phyloP scores from a whole-genome alignment of 2,113 vertebrate species.

The Brachypteracias leptosomus region DNA sequence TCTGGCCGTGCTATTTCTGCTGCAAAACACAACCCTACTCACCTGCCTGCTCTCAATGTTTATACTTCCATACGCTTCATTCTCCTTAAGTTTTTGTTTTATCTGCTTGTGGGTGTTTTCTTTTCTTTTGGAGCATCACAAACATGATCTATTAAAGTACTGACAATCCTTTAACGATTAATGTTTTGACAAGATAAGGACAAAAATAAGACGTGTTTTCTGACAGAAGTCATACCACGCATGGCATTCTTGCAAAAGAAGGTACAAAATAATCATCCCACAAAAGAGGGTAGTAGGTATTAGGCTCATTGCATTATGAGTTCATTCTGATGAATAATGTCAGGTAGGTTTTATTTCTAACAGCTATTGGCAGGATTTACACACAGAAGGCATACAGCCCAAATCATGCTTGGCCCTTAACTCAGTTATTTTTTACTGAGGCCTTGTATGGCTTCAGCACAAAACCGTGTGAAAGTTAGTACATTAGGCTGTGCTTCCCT shows the following conservation, averaged over 20 bases:
- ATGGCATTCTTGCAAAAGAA: conserved; percentile 51
- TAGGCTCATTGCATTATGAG: neutral
- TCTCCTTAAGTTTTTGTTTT: conserved; percentile 57
- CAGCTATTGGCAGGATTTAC: neutral
- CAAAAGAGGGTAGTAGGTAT: neutral
- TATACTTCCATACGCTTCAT: conserved; percentile 6
- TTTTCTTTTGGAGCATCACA: conserved; percentile 62
- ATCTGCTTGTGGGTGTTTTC: conserved; percentile 48
- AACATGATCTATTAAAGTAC: conserved; percentile 56
- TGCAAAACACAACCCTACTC: neutral
- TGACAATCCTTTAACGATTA: neutral
- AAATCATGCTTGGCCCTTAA: neutral
- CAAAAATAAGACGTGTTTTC: conserved; percentile 60
- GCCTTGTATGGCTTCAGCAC: neutral
- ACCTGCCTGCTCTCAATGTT: neutral
- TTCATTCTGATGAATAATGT: neutral
- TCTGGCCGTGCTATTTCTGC: neutral
- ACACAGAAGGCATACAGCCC: neutral
- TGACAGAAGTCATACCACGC: conserved; percentile 63
- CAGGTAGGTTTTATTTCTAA: neutral
- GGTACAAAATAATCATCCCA: neutral
- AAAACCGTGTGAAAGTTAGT: neutral
- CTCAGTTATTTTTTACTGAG: neutral
- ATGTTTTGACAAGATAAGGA: conserved; percentile 64
- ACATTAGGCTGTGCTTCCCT: neutral